These are phyloP conservation scores for Naso thynnoides DNA, from an alignment of 2,797 vertebrate genomes.

Conservation along the genomic window DNA sequence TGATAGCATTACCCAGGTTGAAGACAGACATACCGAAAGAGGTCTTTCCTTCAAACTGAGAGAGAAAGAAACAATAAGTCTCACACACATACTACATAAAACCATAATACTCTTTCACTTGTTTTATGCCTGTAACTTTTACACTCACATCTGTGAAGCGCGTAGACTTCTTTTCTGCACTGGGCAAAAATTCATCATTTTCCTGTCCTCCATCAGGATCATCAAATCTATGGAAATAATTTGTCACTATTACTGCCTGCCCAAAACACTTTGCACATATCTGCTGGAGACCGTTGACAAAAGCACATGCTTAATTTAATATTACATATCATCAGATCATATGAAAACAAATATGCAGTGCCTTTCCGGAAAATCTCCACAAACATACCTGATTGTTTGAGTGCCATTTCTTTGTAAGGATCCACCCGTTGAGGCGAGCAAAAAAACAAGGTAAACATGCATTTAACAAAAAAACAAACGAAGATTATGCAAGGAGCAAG, in stretches of 20 bases:
- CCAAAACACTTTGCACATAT: slow-evolving; percentile 15
- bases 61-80: slow-evolving; percentile 16
- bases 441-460: slow-evolving; percentile 82
- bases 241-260: background rate
- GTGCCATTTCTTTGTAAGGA: slow-evolving; percentile 81
- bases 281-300: background rate
- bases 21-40: slow-evolving; percentile 99
- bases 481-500: slow-evolving; percentile 51
- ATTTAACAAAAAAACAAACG: slow-evolving; percentile 72
- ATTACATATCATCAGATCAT: background rate
- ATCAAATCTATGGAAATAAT: slow-evolving; percentile 84
- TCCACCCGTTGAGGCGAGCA: slow-evolving; percentile 69
- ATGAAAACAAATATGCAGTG: slow-evolving; percentile 7
- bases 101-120: background rate
- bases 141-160: slow-evolving; percentile 94
- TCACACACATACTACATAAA: slow-evolving; percentile 11
- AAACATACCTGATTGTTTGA: slow-evolving; percentile 81
- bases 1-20: slow-evolving; percentile 98
- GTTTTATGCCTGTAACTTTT: background rate
- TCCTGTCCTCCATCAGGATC: slow-evolving; percentile 85
- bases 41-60: slow-evolving; percentile 97
- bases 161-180: slow-evolving; percentile 86
- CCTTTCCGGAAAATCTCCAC: background rate
- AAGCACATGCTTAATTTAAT: background rate
- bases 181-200: slow-evolving; percentile 91